phyloP scores from a whole-genome alignment of 2,113 vertebrate species.

The Dascyllus trimaculatus region DNA sequence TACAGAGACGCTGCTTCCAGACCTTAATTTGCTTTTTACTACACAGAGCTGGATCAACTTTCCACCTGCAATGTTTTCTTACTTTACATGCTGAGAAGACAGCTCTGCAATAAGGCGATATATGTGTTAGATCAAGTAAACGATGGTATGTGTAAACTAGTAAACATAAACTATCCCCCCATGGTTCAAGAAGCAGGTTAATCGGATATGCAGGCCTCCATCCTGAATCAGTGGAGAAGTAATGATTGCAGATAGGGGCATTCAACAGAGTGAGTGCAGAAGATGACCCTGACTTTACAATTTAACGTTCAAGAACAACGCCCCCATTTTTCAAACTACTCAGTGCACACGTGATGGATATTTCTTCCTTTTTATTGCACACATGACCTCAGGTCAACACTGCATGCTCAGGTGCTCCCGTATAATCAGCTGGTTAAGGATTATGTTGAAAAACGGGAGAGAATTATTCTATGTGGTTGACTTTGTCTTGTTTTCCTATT shows the following conservation, averaged over 20 bases:
- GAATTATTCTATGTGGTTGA: neutral
- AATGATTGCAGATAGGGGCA: constrained; percentile 9
- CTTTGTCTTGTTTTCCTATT: neutral
- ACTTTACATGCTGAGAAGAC: neutral
- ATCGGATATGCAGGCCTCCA: constrained; percentile 25
- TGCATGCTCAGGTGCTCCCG: neutral
- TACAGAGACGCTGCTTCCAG: neutral
- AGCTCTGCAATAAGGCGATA: neutral
- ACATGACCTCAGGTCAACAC: neutral
- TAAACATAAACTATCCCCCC: constrained; percentile 11
- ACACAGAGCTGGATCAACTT: neutral
- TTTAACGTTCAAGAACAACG: constrained; percentile 2
- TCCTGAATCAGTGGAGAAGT: neutral
- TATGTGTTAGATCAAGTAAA: neutral
- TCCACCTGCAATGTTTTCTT: neutral
- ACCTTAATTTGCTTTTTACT: neutral
- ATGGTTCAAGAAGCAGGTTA: constrained; percentile 6
- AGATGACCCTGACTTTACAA: constrained; percentile 12
- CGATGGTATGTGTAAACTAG: neutral
- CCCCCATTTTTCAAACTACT: constrained; percentile 4
- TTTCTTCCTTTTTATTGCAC: constrained; percentile 4
- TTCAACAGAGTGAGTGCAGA: constrained; percentile 5
- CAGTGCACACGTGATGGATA: neutral
- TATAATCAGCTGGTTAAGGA: neutral
- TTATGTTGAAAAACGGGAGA: neutral